phyloP scores from a whole-genome alignment of 2,888 invertebrate species.

The Cenopis cana region DNA sequence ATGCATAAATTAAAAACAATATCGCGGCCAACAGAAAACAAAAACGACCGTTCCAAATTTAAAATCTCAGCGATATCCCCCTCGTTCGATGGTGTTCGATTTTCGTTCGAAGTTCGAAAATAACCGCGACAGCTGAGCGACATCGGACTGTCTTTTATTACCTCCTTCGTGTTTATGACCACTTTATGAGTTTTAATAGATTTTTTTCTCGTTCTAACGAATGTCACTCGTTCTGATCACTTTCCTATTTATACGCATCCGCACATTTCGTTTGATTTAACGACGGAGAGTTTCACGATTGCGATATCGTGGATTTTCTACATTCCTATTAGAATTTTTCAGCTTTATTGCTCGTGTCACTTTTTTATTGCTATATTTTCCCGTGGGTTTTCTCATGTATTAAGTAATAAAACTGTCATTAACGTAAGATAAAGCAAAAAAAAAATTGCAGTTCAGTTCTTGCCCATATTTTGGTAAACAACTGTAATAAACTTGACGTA shows the following conservation, averaged over 20 bases:
- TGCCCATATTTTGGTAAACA: not conserved
- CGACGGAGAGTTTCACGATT: slow-evolving; percentile 30
- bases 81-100: slow-evolving; percentile 81
- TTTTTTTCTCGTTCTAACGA: slow-evolving; percentile 76
- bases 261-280: slow-evolving; percentile 57
- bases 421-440: not conserved
- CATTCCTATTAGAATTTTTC: slow-evolving; percentile 34
- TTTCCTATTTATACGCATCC: slow-evolving; percentile 68
- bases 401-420: no score
- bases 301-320: slow-evolving; percentile 37
- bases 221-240: slow-evolving; percentile 63
- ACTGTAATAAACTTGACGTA: not conserved
- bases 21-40: slow-evolving; percentile 22
- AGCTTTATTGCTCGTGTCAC: not conserved
- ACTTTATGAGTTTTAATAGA: slow-evolving; percentile 83
- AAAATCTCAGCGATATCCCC: slow-evolving; percentile 72
- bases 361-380: slow-evolving; percentile 16
- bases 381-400: not conserved
- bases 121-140: slow-evolving; percentile 84
- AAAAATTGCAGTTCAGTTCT: not conserved
- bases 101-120: slow-evolving; percentile 79
- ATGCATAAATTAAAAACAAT: slow-evolving; percentile 30
- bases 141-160: slow-evolving; percentile 80
- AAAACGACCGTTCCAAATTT: slow-evolving; percentile 65
- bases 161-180: slow-evolving; percentile 83